Conservation (phyloP, 2,888 invertebrate genomes). For the Biston betularia region DNA sequence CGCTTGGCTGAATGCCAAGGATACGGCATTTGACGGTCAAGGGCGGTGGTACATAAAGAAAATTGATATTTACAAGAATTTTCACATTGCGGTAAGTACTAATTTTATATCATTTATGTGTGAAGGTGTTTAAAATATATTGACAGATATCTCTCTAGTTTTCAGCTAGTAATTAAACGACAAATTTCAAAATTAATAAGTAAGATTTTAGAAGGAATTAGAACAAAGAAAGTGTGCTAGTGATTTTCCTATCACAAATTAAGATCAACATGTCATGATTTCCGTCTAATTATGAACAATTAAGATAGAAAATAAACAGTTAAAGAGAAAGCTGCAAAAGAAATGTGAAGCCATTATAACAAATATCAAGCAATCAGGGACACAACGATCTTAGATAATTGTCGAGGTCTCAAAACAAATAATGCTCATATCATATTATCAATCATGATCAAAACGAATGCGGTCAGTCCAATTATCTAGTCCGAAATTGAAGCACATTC, state of each 20-base stretch:
- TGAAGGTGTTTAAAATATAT: neutral
- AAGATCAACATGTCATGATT: slow-evolving; percentile 44
- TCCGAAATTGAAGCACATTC: slow-evolving; percentile 35
- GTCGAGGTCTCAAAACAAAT: slow-evolving; percentile 40
- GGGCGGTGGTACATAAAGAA: slow-evolving; percentile 33
- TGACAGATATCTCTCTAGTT: neutral
- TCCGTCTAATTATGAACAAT: slow-evolving; percentile 42
- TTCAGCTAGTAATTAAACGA: slow-evolving; percentile 5
- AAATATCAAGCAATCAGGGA: slow-evolving; percentile 38
- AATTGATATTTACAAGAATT: slow-evolving; percentile 13
- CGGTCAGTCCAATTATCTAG: slow-evolving; percentile 41
- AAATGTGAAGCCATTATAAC: slow-evolving; percentile 33
- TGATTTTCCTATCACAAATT: slow-evolving; percentile 43
- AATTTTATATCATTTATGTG: neutral
- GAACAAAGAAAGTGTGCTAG: slow-evolving; percentile 51
- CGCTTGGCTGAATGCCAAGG: slow-evolving; percentile 46
- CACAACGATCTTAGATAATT: slow-evolving; percentile 36
- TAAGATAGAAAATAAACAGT: slow-evolving; percentile 38
- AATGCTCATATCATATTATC: slow-evolving; percentile 33
- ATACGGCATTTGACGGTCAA: slow-evolving; percentile 44
- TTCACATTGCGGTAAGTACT: neutral
- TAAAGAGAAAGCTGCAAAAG: slow-evolving; percentile 43
- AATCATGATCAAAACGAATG: slow-evolving; percentile 38
- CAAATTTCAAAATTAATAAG: slow-evolving; percentile 22
- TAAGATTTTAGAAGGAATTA: slow-evolving; percentile 44